These are phyloP conservation scores for Drosophila quadrilineata DNA, from an alignment of 1,140 invertebrate species.

Conservation along the genomic window DNA sequence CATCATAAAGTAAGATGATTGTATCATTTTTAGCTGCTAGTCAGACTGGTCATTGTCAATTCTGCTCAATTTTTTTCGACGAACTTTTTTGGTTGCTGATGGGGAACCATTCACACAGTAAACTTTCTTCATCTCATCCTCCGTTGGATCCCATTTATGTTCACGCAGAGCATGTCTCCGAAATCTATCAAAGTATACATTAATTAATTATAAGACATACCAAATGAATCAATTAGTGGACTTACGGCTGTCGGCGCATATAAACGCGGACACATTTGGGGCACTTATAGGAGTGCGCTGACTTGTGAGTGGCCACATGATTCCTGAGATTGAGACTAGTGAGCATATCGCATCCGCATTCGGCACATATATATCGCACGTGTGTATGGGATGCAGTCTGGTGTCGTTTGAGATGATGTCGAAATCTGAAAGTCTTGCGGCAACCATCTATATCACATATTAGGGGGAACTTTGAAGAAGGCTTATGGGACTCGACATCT, in stretches of 20 bases:
- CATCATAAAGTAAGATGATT: not conserved
- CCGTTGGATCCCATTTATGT: constrained; percentile 44
- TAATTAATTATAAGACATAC: too few species aligned
- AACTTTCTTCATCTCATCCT: constrained; percentile 36
- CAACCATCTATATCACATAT: constrained; percentile 51
- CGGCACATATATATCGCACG: constrained; percentile 32
- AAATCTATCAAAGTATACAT: constrained; percentile 30
- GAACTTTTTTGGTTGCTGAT: not conserved
- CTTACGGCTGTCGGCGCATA: constrained; percentile 54
- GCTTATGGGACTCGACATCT: constrained; percentile 28
- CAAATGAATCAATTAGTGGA: not conserved
- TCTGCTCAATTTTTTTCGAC: not conserved
- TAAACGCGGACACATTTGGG: constrained; percentile 54
- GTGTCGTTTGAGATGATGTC: constrained; percentile 68
- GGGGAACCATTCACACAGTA: constrained; percentile 1
- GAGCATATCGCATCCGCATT: constrained; percentile 45
- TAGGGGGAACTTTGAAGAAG: constrained; percentile 24
- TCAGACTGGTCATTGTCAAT: constrained; percentile 8
- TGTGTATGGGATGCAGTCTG: constrained; percentile 52
- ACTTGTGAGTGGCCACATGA: constrained; percentile 44
- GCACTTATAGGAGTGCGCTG: constrained; percentile 42
- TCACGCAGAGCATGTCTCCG: constrained; percentile 36
- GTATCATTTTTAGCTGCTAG: not conserved
- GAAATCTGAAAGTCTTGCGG: constrained; percentile 56
- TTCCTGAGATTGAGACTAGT: constrained; percentile 33